Evolutionary conservation across 1,140 invertebrate genomes (phyloP).

Genomic region (Apis mellifera): DNA sequence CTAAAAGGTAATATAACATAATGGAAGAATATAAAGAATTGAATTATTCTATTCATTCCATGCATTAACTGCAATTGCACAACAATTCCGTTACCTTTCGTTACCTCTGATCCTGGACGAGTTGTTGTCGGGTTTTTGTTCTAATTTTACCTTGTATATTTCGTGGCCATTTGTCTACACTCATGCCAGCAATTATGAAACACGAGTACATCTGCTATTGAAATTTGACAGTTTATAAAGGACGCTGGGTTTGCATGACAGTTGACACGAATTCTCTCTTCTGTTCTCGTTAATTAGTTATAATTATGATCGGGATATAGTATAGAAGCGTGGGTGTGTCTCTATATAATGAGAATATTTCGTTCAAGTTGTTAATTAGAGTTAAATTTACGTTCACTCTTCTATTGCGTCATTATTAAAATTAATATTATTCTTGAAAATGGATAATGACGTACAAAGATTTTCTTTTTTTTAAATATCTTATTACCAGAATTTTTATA

Average conservation of each 20-base stretch:
- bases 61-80: slow-evolving; percentile 24
- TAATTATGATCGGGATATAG: not conserved
- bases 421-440: no score
- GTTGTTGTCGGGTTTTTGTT: slow-evolving; percentile 7
- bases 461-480: no score
- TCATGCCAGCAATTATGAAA: slow-evolving; percentile 26
- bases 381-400: not conserved
- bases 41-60: slow-evolving; percentile 13
- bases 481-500: no score
- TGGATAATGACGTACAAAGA: not conserved
- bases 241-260: not conserved
- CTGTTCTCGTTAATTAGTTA: not conserved
- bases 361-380: not conserved
- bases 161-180: not conserved
- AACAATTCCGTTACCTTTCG: slow-evolving; percentile 31
- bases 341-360: not conserved
- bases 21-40: not conserved
- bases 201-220: not conserved
- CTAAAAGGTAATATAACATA: not conserved
- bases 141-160: slow-evolving; percentile 16
- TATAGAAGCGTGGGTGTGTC: not conserved
- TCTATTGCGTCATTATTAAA: not conserved
- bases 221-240: not conserved
- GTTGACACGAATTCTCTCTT: not conserved
- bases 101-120: not conserved